Conservation (phyloP, 2,113 vertebrate genomes). For the Elaphurus davidianus region DNA sequence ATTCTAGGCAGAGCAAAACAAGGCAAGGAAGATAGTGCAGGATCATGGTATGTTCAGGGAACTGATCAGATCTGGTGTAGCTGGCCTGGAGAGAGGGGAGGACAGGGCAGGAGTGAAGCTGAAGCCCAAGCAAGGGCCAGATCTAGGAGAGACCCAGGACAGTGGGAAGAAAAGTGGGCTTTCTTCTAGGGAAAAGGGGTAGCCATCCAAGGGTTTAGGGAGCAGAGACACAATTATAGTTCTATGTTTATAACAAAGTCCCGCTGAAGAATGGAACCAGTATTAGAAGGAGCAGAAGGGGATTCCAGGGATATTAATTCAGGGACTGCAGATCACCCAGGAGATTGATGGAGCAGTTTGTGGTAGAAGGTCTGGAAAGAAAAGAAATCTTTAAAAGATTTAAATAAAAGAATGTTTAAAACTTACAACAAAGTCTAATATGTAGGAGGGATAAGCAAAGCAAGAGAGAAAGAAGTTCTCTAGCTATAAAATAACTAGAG, state of each 20-base stretch:
- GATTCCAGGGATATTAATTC: neutral
- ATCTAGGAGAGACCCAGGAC: neutral
- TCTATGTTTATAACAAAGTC: neutral
- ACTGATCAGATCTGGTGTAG: too few species aligned
- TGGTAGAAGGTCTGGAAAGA: neutral
- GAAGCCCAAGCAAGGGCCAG: neutral
- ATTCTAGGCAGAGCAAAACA: neutral
- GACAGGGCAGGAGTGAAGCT: accelerated
- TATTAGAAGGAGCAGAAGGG: neutral
- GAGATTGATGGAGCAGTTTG: neutral
- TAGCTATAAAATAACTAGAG: neutral
- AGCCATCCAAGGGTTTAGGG: neutral
- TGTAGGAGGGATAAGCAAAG: neutral
- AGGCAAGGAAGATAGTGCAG: neutral
- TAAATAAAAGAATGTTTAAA: neutral
- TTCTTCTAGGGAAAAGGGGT: neutral
- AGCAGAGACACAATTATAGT: neutral
- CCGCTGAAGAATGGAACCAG: neutral
- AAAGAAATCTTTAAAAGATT: neutral
- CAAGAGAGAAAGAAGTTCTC: neutral
- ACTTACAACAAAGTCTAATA: neutral
- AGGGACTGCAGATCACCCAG: neutral
- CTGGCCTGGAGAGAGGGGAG: neutral
- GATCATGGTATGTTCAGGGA: accelerated
- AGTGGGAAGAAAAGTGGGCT: accelerated